Evolutionary conservation across 2,113 vertebrate species (phyloP).

Genomic region (Mohoua ochrocephala): DNA sequence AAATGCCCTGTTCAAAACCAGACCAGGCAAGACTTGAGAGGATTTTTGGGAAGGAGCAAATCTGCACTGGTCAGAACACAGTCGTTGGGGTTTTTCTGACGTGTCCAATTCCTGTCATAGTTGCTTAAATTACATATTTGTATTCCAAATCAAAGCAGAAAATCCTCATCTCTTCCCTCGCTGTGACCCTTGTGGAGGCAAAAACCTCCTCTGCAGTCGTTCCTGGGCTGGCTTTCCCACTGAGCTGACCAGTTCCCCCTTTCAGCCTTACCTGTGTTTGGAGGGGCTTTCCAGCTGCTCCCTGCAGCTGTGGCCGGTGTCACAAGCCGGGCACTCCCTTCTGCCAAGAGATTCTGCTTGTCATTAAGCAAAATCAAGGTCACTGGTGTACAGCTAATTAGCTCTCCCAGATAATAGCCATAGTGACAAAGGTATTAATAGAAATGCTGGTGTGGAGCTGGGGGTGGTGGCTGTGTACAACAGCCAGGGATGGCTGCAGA

Average conservation of each 20-base stretch:
- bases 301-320: not conserved
- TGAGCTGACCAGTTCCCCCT: not conserved
- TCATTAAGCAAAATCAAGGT: not conserved
- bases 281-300: not conserved
- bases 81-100: not conserved
- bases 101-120: not conserved
- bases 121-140: not conserved
- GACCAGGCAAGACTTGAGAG: not conserved
- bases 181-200: not conserved
- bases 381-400: not conserved
- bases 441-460: not conserved
- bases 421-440: not conserved
- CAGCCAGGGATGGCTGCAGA: not conserved
- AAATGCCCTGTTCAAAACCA: not conserved
- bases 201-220: not conserved
- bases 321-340: not conserved
- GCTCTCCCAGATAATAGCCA: not conserved
- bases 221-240: not conserved
- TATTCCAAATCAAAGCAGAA: not conserved
- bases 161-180: not conserved
- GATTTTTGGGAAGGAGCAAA: not conserved
- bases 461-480: not conserved
- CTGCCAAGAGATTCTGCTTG: not conserved
- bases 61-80: not conserved
- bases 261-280: not conserved